Evolutionary conservation across 1,140 invertebrate genomes (phyloP), one percentile per base, ranked within the genome.

Genomic region (Drosophila sulfurigaster): DNA sequence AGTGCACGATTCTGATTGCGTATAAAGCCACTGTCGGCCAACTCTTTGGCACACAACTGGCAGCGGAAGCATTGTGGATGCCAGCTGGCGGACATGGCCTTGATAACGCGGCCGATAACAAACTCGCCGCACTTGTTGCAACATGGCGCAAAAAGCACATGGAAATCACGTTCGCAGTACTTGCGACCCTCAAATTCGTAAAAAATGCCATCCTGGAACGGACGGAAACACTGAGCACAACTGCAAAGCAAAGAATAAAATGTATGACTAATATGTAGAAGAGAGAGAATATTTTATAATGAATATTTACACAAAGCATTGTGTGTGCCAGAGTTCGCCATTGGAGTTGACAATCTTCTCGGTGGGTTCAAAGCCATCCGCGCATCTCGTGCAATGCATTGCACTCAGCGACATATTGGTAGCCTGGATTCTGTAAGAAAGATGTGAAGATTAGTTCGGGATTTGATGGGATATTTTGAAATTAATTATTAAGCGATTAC

Each of bases 91-190:
- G 99, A 99, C 98, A 99, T 99, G 1, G 99, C 99, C 93, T 99
- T 99, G 78, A 99, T 99, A 0, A 99, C 99, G 65, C 99, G 95
- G 0, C 98, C 98, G 93, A 99, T 98, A 15, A 99, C 97, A 93
- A 99, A 99, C 92, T 99, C 97, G 48, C 97, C 97, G 93, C 99
- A 99, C 94, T 98, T 98, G 81, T 96, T 97, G 94, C 99, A 99
- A 91, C 98, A 99, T 1, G 99, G 99, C 2, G 98, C 98, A 94
- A 99, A 99, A 0, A 99, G 94, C 7, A 99, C 98, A 93, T 99
- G 98, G 91, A 99, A 99, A 93, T 99, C 99, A 93, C 99, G 97
- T 94, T 99, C 99, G 91, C 99, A 99, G 93, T 99, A 99, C 93
- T 99, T 99, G 38, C 99, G 94, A 1, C 98, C 98, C 93, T 99